Conservation (phyloP, 2,797 vertebrate genomes). For the Parauchenoglanis punctatus region DNA sequence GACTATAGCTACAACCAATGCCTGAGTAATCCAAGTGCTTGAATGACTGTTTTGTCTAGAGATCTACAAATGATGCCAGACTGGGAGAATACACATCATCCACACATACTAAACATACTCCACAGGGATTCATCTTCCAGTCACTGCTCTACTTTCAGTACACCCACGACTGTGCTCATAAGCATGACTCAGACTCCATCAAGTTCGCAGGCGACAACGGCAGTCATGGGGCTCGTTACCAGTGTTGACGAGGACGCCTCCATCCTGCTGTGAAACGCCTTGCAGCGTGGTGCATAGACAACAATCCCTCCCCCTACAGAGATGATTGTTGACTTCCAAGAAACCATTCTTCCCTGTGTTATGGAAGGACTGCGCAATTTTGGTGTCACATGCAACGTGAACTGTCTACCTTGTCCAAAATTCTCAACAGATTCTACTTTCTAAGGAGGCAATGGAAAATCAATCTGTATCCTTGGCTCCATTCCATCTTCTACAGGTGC, state of each 20-base stretch:
- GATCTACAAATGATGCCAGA: not conserved
- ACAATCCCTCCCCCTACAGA: not conserved
- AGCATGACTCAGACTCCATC: constrained; percentile 7
- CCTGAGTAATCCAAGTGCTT: not conserved
- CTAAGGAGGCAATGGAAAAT: not conserved
- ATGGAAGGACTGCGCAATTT: not conserved
- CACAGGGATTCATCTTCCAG: constrained; percentile 16
- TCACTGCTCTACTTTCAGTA: not conserved
- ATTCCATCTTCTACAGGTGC: constrained; percentile 6
- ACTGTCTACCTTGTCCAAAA: not conserved
- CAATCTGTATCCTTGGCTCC: not conserved
- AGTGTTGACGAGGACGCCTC: not conserved
- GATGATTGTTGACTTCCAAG: not conserved
- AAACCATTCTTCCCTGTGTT: not conserved
- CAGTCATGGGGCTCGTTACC: not conserved
- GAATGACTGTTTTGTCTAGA: not conserved
- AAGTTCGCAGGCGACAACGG: not conserved
- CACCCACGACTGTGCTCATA: not conserved
- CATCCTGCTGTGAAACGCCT: constrained; percentile 5
- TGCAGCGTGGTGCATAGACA: not conserved
- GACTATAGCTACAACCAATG: not conserved
- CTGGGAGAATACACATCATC: not conserved
- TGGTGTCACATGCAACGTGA: not conserved
- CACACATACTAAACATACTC: constrained; percentile 14
- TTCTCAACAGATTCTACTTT: not conserved